These are phyloP conservation scores for Conus betulinus DNA, from an alignment of 1,140 invertebrate genomes.

Conservation along the genomic window DNA sequence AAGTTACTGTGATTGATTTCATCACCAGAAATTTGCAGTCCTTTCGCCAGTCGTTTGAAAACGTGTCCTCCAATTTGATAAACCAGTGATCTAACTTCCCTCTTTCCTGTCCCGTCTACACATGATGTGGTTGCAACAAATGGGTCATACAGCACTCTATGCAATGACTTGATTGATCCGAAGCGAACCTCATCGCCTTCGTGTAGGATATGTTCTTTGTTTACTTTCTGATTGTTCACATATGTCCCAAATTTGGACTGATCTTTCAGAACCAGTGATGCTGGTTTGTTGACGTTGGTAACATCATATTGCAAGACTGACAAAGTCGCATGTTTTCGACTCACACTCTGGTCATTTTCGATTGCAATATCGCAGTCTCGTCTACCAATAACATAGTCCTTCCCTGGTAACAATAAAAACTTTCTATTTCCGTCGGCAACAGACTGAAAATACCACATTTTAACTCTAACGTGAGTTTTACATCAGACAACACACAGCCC, in stretches of 20 bases:
- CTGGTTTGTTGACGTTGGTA: conserved; percentile 56
- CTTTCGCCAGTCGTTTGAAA: conserved; percentile 72
- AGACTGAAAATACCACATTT: conserved; percentile 37
- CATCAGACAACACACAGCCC: too few species aligned
- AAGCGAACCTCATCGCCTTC: conserved; percentile 73
- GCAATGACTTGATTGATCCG: conserved; percentile 72
- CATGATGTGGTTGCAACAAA: conserved; percentile 70
- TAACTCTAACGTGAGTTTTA: neutral
- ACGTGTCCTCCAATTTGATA: conserved; percentile 73
- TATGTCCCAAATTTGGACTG: conserved; percentile 76
- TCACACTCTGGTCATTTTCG: conserved; percentile 70
- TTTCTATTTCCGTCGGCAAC: conserved; percentile 47
- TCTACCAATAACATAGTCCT: conserved; percentile 69
- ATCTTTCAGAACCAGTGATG: conserved; percentile 72
- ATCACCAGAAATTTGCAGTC: conserved; percentile 82
- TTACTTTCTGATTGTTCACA: conserved; percentile 64
- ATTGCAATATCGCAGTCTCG: conserved; percentile 70
- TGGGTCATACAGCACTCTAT: conserved; percentile 71
- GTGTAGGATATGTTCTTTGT: conserved; percentile 52
- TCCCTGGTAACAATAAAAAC: conserved; percentile 52
- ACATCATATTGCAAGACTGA: conserved; percentile 64
- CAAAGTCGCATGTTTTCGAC: conserved; percentile 72
- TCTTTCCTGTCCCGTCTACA: conserved; percentile 63
- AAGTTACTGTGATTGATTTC: conserved; percentile 81
- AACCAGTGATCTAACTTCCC: conserved; percentile 58